Evolutionary conservation across 2,888 invertebrate genomes (phyloP).

Genomic region (Cheilosia soror): DNA sequence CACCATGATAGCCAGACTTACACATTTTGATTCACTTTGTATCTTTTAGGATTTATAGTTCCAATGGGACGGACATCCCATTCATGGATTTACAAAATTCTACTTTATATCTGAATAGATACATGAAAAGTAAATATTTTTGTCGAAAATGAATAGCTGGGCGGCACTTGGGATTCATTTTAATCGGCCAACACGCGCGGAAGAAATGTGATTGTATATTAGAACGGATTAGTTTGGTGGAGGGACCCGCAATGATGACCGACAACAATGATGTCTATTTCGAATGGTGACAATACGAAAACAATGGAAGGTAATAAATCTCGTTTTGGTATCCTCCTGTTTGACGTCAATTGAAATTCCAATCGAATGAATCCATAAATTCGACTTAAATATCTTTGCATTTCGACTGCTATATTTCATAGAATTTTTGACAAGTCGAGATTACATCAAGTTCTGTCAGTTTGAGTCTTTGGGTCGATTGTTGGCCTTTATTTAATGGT

Average conservation of each 20-base stretch:
- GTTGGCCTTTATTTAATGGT: too few relatives aligned
- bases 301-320: slow-evolving; percentile 23
- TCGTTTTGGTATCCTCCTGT: slow-evolving; percentile 13
- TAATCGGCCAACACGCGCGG: background rate
- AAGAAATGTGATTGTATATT: background rate
- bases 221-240: background rate
- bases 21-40: background rate
- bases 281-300: slow-evolving; percentile 6
- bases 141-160: background rate
- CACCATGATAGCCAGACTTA: background rate
- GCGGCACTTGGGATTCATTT: slow-evolving; percentile 2
- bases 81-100: background rate
- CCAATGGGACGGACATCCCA: too few relatives aligned
- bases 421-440: too few relatives aligned
- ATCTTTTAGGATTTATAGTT: slow-evolving; percentile 3
- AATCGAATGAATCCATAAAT: background rate
- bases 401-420: too few relatives aligned
- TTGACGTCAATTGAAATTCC: background rate
- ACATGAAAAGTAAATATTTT: background rate
- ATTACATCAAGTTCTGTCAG: too few relatives aligned
- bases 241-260: background rate
- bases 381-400: background rate
- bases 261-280: background rate
- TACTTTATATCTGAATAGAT: too few relatives aligned
- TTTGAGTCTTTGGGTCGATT: too few relatives aligned